A percentile compares a stretch with the other conserved stretches of the same genome.
phyloP scores from a whole-genome alignment of 2,113 vertebrate species.

The Xenotilapia caudafasciata region DNA sequence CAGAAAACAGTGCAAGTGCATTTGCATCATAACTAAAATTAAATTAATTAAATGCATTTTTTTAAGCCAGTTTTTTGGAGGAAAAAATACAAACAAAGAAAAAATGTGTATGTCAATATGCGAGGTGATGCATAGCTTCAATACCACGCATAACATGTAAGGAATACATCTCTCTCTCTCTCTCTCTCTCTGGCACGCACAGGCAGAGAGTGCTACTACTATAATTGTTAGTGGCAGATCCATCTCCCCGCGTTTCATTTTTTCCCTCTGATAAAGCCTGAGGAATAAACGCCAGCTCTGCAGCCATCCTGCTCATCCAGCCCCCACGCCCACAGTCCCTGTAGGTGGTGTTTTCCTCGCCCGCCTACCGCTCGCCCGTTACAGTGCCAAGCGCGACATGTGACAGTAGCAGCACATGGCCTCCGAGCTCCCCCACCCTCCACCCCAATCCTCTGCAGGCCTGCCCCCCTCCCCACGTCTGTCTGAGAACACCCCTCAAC shows the following conservation, averaged over 20 bases:
- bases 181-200: not conserved
- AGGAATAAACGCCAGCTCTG: conserved; percentile 21
- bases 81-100: not conserved
- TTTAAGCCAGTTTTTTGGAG: not conserved
- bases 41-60: not conserved
- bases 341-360: conserved; percentile 68
- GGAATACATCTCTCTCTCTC: not conserved
- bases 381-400: conserved; percentile 57
- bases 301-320: conserved; percentile 22
- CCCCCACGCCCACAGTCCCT: conserved; percentile 41
- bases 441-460: not conserved
- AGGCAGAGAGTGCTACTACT: not conserved
- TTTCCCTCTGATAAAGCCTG: conserved; percentile 57
- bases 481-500: conserved; percentile 41
- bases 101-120: not conserved
- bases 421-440: not conserved
- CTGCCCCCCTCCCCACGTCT: not conserved
- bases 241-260: conserved; percentile 15
- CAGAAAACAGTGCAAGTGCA: not conserved
- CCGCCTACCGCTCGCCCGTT: conserved; percentile 27
- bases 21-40: not conserved
- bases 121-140: not conserved
- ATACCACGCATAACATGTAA: not conserved
- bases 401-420: conserved; percentile 69
- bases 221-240: conserved; percentile 59